Conservation (phyloP, 2,113 vertebrate species). For the Pholis gunnellus region DNA sequence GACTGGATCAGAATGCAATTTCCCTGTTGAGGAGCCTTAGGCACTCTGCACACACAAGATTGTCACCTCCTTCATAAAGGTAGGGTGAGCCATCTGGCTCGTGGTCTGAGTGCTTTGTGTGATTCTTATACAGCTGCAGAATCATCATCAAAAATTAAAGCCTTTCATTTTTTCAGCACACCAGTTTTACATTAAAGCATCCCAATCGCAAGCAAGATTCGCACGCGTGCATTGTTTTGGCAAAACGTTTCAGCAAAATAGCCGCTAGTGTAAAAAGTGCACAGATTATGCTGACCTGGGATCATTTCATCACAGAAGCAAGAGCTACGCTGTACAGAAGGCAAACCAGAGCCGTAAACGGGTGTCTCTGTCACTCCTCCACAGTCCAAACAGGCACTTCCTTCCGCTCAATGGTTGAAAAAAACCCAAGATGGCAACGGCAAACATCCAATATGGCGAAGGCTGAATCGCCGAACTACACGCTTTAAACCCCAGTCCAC, state of each 20-base stretch:
- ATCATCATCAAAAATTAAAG: conserved; percentile 54
- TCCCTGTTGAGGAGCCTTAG: conserved; percentile 63
- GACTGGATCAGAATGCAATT: conserved; percentile 72
- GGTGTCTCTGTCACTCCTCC: not conserved
- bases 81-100: conserved; percentile 53
- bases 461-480: no score
- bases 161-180: conserved; percentile 6
- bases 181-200: conserved; percentile 13
- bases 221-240: not conserved
- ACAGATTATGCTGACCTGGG: conserved; percentile 22
- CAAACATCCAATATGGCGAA: no score
- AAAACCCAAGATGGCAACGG: no score
- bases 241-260: not conserved
- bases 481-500: not conserved
- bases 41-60: conserved; percentile 55
- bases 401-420: no score
- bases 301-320: conserved; percentile 30
- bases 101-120: conserved; percentile 34
- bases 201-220: not conserved
- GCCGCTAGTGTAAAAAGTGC: not conserved
- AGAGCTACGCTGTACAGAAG: conserved; percentile 23
- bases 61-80: conserved; percentile 63
- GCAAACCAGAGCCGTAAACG: not conserved
- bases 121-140: conserved; percentile 23
- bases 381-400: no score